Evolutionary conservation across 2,113 vertebrate genomes (phyloP).

Genomic region (Tragelaphus buxtoni): DNA sequence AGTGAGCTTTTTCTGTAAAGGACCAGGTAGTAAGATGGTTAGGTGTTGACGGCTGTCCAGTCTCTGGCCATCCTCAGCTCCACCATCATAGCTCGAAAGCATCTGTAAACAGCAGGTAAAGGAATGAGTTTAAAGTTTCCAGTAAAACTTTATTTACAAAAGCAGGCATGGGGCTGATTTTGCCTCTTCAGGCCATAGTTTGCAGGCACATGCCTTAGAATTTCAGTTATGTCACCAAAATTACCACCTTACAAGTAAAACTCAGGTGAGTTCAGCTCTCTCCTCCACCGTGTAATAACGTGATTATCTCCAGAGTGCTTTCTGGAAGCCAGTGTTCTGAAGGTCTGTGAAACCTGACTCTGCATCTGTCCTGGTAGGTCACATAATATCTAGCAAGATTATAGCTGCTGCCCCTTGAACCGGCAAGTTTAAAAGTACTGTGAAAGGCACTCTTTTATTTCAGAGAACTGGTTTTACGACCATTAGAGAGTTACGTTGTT

Average conservation of each 20-base stretch:
- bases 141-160: not conserved
- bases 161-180: not conserved
- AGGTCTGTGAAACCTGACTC: not conserved
- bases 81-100: not conserved
- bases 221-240: not conserved
- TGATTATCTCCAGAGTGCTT: not conserved
- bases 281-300: not conserved
- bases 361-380: not conserved
- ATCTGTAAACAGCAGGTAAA: not conserved
- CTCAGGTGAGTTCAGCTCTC: not conserved
- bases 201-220: not conserved
- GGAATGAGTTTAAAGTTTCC: not conserved
- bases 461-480: not conserved
- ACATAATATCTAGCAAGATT: not conserved
- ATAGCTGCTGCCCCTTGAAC: not conserved
- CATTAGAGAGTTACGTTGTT: not conserved
- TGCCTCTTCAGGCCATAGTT: not conserved
- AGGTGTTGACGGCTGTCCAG: not conserved
- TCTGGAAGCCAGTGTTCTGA: not conserved
- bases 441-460: not conserved
- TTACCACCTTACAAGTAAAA: not conserved
- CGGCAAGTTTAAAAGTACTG: slow-evolving; percentile 1
- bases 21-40: not conserved
- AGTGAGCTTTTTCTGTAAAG: not conserved
- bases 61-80: not conserved